phyloP scores from a whole-genome alignment of 2,113 vertebrate species.

The Corynorhinus townsendii region DNA sequence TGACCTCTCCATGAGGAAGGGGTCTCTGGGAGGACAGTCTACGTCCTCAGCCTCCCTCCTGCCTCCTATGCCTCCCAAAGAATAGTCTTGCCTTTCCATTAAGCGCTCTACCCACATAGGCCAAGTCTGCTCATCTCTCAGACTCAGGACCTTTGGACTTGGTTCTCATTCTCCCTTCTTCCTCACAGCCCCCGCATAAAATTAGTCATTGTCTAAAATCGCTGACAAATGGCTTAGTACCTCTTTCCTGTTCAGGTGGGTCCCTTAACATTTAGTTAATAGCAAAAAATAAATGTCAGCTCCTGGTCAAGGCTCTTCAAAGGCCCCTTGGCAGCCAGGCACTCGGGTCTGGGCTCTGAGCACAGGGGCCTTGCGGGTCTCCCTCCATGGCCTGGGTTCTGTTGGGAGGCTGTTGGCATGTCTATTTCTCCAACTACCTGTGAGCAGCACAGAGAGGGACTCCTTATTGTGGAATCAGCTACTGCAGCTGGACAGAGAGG shows the following conservation, averaged over 20 bases:
- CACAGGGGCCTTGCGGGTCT: neutral
- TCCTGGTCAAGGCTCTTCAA: neutral
- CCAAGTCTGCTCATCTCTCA: neutral
- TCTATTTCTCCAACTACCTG: neutral
- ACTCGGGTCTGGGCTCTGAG: neutral
- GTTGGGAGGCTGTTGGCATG: neutral
- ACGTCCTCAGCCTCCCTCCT: neutral
- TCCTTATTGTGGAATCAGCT: neutral
- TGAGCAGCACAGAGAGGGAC: neutral
- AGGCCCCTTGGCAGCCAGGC: neutral
- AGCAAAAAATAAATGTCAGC: neutral
- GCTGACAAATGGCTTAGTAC: neutral
- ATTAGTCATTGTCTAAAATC: neutral
- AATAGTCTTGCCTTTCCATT: neutral
- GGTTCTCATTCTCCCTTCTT: neutral
- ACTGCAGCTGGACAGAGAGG: neutral
- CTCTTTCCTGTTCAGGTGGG: neutral
- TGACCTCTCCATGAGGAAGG: neutral
- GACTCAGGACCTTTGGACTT: neutral
- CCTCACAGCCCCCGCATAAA: neutral
- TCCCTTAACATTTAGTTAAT: neutral
- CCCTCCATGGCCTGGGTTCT: neutral
- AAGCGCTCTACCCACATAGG: neutral
- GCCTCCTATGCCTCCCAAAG: neutral
- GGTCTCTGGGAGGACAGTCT: neutral